Evolutionary conservation across 35 echinoderm and acorn worm genomes (phyloP).

Genomic region (Apostichopus parvimensis): DNA sequence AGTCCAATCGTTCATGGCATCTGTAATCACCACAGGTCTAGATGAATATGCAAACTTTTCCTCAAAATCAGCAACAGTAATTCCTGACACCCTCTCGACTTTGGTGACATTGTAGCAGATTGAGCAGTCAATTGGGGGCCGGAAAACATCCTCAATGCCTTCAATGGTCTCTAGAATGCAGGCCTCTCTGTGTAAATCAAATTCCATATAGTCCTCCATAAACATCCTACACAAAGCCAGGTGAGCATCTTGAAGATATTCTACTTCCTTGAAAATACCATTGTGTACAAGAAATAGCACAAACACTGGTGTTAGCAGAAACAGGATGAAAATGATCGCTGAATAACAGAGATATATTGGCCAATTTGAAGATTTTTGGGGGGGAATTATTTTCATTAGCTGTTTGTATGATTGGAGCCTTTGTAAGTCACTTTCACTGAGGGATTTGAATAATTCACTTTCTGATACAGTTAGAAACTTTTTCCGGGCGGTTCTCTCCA

Average conservation of each 20-base stretch:
- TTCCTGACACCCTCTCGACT: constrained; percentile 43
- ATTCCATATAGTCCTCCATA: constrained; percentile 20
- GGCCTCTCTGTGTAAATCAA: constrained; percentile 42
- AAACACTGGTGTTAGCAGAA: not conserved
- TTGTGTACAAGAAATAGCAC: constrained; percentile 22
- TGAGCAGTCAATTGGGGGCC: constrained; percentile 70
- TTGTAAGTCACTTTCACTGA: not conserved
- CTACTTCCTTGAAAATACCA: not conserved
- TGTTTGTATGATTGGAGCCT: not conserved
- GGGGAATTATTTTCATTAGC: not conserved
- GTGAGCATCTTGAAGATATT: constrained; percentile 17
- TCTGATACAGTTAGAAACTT: not conserved
- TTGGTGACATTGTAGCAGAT: constrained; percentile 58
- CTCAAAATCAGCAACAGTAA: constrained; percentile 55
- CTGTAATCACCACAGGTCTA: constrained; percentile 61
- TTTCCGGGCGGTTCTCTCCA: not conserved
- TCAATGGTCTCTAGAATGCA: constrained; percentile 55
- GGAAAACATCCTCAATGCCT: constrained; percentile 61
- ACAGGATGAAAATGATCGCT: not conserved
- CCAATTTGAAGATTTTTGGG: not conserved
- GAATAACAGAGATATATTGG: not conserved
- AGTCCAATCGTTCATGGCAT: constrained; percentile 73
- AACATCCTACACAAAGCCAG: constrained; percentile 29
- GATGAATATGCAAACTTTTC: constrained; percentile 65
- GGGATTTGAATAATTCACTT: constrained; percentile 5